Conservation (phyloP, 2,888 invertebrate genomes). For the Brachypterus glaber region DNA sequence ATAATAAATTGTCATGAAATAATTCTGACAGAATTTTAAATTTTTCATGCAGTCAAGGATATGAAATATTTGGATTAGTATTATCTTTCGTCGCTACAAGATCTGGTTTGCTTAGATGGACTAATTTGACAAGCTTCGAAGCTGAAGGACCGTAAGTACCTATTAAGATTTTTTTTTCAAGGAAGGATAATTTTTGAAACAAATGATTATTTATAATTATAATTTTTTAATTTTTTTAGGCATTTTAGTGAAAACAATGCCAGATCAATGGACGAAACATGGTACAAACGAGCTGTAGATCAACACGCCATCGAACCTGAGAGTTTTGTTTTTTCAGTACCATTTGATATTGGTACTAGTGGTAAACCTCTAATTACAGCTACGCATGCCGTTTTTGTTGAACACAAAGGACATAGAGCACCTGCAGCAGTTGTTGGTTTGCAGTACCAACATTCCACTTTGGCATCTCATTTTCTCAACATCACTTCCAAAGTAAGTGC, state of each 20-base stretch:
- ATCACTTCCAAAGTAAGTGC: conserved; percentile 72
- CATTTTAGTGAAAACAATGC: conserved; percentile 74
- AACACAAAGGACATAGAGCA: conserved; percentile 71
- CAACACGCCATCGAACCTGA: conserved; percentile 78
- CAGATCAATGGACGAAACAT: conserved; percentile 76
- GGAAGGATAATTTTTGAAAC: not conserved
- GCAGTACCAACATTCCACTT: conserved; percentile 74
- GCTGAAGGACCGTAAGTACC: conserved; percentile 56
- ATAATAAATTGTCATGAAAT: no score
- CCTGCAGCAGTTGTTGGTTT: conserved; percentile 89
- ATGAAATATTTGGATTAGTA: conserved; percentile 76
- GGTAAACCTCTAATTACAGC: conserved; percentile 66
- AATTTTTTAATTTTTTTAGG: conserved; percentile 39
- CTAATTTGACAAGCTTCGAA: conserved; percentile 44
- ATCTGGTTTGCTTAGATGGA: conserved; percentile 82
- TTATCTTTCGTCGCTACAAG: conserved; percentile 84
- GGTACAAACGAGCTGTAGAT: conserved; percentile 87
- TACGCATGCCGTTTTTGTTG: conserved; percentile 84
- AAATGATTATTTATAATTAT: no score
- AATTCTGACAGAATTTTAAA: no score
- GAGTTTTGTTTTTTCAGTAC: conserved; percentile 85
- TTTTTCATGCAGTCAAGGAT: conserved; percentile 82
- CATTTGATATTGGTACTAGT: conserved; percentile 55
- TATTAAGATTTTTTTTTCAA: not conserved
- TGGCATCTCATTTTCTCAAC: conserved; percentile 72